Evolutionary conservation across 2,888 invertebrate species (phyloP), one percentile per base, ranked within the genome.

Genomic region (Keiferia lycopersicella): DNA sequence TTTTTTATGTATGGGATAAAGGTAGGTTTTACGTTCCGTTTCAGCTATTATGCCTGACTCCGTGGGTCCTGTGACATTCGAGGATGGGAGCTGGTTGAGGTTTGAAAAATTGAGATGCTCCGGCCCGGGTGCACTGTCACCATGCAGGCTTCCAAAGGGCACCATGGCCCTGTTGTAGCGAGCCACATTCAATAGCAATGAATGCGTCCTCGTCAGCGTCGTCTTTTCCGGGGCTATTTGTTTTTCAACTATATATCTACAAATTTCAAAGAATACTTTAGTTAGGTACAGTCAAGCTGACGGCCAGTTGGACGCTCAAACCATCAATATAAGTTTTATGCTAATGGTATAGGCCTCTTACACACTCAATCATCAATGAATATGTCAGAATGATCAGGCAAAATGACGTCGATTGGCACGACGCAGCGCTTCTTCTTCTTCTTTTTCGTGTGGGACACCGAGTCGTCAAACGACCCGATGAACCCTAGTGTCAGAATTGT

Each of bases 131-230:
- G 51, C 2, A 12, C 48, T 64, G n/a, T 56, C 56, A 11, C 61
- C 64, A 50, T 56, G 62, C 8, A 57, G 2, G 12, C 51, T 61
- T 68, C 72, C 68, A 0, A 65, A 20, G 1, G 71, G 69, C 0
- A 38, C 41, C 7, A 69, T 64, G 0, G 39, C 45, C 7, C 68
- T 53, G 67, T 71, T 72, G 7, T 70, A 64, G 6, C 74, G 73
- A 8, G 78, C 78, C 16, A 69, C 63, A 50, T 72, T 72, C 4
- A 72, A 56, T 14, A 68, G 64, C 50, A 71, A 57, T 14, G 65
- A 48, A 39, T 69, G 73, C 50, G 61, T 68, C 7, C 64, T 73
- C 56, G 69, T 65, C 8, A 63, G 48, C 0, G 69, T 66, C 16
- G 69, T 51, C 62, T 12, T 51, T 22, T 20, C 20, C 20, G 51